Evolutionary conservation across 92 coral and sea anemone species (phyloP).

Genomic region (Zoanthus solanderi): DNA sequence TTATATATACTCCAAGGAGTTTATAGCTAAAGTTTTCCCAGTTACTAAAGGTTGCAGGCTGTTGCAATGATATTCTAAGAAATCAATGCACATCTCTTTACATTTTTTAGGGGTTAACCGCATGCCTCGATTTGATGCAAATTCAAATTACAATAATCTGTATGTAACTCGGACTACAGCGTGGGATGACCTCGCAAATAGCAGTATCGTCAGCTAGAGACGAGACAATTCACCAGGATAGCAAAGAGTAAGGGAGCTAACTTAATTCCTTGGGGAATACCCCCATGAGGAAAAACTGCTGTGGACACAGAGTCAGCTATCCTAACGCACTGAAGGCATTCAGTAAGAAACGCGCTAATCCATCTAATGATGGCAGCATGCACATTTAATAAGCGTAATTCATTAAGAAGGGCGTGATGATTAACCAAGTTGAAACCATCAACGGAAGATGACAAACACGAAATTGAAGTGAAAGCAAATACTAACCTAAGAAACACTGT

Average conservation of each 20-base stretch:
- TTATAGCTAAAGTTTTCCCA: not conserved
- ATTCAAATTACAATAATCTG: not conserved
- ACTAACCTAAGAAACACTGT: conserved; percentile 48
- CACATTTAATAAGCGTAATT: too few species aligned
- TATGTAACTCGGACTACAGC: not conserved
- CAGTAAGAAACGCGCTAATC: too few species aligned
- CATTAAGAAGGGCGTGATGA: too few species aligned
- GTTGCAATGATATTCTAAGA: not conserved
- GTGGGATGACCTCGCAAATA: not conserved
- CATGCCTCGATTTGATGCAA: not conserved
- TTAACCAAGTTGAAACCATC: not conserved
- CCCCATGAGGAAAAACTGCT: too few species aligned
- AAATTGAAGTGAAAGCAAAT: conserved; percentile 46
- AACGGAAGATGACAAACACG: conserved; percentile 37
- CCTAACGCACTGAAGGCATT: too few species aligned
- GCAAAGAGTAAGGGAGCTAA: too few species aligned
- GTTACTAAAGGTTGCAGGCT: not conserved
- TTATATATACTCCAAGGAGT: not conserved
- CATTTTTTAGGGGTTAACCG: not conserved
- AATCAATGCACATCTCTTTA: not conserved
- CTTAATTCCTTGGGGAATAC: too few species aligned
- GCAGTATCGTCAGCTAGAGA: not conserved
- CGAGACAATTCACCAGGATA: too few species aligned
- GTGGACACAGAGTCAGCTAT: too few species aligned
- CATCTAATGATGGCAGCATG: too few species aligned